phyloP scores from a whole-genome alignment of 2,888 invertebrate species.

The Megalurothrips usitatus region DNA sequence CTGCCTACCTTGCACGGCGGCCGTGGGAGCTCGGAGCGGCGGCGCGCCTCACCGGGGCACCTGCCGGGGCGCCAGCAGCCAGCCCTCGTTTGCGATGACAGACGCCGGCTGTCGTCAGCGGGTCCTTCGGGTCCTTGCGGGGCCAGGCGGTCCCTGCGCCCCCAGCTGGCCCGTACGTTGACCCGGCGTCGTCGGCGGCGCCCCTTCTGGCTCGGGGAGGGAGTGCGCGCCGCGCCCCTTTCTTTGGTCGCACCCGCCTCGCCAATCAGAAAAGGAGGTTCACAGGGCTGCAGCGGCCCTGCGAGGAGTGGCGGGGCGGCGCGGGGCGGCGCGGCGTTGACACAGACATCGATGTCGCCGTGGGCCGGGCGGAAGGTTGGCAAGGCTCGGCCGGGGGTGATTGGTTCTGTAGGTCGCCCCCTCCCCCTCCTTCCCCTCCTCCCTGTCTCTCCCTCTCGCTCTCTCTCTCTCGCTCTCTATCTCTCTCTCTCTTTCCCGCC shows the following conservation, averaged over 20 bases:
- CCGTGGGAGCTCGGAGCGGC: too few species aligned
- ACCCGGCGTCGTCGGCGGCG: too few species aligned
- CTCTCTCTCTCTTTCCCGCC: background rate
- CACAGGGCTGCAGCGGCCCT: background rate
- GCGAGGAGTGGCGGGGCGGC: background rate
- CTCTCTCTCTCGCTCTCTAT: background rate
- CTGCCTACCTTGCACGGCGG: background rate
- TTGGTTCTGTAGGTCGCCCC: background rate
- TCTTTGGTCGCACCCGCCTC: background rate
- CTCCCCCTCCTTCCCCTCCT: background rate
- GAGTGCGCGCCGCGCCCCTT: too few species aligned
- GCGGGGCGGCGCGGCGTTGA: background rate
- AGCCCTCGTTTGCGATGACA: too few species aligned
- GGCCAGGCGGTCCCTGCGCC: too few species aligned
- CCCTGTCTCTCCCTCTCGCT: background rate
- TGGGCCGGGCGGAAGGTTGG: background rate
- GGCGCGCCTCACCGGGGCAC: too few species aligned
- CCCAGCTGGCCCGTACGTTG: too few species aligned
- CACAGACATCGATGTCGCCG: background rate
- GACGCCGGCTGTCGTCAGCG: too few species aligned
- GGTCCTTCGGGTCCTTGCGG: too few species aligned
- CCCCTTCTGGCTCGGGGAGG: too few species aligned
- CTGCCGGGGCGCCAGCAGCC: too few species aligned
- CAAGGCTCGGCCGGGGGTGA: background rate
- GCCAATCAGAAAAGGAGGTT: background rate